Percentiles rank a stretch among this genome's conserved stretches.
Evolutionary conservation across 2,797 vertebrate genomes (phyloP).

Genomic region (Eptatretus atami): DNA sequence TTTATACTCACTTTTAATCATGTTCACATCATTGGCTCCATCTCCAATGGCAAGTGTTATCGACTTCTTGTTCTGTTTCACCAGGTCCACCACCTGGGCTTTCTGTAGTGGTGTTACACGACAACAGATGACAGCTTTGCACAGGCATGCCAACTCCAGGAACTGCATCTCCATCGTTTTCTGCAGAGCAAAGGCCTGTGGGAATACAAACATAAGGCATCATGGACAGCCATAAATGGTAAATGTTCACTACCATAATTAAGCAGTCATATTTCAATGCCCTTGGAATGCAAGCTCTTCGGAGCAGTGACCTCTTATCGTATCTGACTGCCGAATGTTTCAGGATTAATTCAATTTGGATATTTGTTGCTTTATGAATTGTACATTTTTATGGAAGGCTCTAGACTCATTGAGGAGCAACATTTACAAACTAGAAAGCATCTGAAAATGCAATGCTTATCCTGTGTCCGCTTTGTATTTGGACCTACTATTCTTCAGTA

Average conservation of each 20-base stretch:
- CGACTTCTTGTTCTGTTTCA: conserved; percentile 55
- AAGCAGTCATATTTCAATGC: not conserved
- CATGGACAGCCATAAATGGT: conserved; percentile 6
- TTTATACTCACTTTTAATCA: conserved; percentile 49
- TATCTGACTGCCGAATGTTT: too few relatives aligned
- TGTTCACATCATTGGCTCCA: conserved; percentile 65
- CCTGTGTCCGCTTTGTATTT: too few relatives aligned
- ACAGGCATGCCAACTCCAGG: conserved; percentile 41
- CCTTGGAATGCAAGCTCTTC: not conserved
- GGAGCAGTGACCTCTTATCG: not conserved
- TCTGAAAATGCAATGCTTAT: too few relatives aligned
- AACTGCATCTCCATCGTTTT: conserved; percentile 35
- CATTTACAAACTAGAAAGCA: too few relatives aligned
- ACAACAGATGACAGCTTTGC: conserved; percentile 65
- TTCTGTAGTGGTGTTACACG: conserved; percentile 71
- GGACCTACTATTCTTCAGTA: too few relatives aligned
- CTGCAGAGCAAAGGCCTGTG: conserved; percentile 39
- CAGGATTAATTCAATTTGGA: too few relatives aligned
- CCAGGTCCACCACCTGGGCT: conserved; percentile 59
- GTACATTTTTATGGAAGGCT: too few relatives aligned
- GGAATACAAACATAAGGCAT: conserved; percentile 7
- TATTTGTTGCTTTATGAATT: too few relatives aligned
- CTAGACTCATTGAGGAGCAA: too few relatives aligned
- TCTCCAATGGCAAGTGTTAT: conserved; percentile 63
- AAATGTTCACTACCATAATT: not conserved